Base-by-base conservation (phyloP, 2,113 vertebrate species). In the Pteropus alecto region DNA sequence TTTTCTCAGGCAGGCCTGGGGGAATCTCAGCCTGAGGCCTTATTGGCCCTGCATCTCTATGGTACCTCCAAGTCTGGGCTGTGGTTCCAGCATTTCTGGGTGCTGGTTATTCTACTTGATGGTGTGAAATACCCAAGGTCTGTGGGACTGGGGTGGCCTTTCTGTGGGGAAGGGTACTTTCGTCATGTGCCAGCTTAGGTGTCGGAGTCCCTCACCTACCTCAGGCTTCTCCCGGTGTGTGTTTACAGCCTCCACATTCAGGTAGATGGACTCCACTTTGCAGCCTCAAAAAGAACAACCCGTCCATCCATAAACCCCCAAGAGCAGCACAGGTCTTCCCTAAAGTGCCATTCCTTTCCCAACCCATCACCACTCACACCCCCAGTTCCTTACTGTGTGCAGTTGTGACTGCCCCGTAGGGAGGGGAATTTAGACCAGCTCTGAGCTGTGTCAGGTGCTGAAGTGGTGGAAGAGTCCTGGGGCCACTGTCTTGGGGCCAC, bases 241-340 rank as follows among this genome's bases (percentile, higher is more conserved):
- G 98, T 99, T 99, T 43, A 99, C 99, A 0, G 99, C 99, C 89
- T 99, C 99, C 8, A 99, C 95, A 58, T 99, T 99, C 87, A 99
- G 99, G 98, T 99, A 99, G 87, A 99, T 98, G 0, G 99, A 99
- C 77, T 99, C 99, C 48, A 99, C 99, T 97, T 99, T 99, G 84
- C 99, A 99, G 2, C 99, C 99, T 99, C 79, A 10, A 43, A 96
- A 98, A 95, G 88, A 97, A 97, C 0, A 95, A 89, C 2, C 21
- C 41, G 1, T 90, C 33, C 60, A 58, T 84, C 35, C 7, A 2
- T 83, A 74, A 93, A 22, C 8, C 67, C 38, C 54, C 26, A 13
- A 48, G 28, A 73, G 71, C 77, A 73, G 38, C 33, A 35, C 5
- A 86, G 46, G 35, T 83, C 71, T 94, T 85, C 8, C 67, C 18